phyloP scores from a whole-genome alignment of 2,888 invertebrate genomes.

The Phytoseiulus persimilis region DNA sequence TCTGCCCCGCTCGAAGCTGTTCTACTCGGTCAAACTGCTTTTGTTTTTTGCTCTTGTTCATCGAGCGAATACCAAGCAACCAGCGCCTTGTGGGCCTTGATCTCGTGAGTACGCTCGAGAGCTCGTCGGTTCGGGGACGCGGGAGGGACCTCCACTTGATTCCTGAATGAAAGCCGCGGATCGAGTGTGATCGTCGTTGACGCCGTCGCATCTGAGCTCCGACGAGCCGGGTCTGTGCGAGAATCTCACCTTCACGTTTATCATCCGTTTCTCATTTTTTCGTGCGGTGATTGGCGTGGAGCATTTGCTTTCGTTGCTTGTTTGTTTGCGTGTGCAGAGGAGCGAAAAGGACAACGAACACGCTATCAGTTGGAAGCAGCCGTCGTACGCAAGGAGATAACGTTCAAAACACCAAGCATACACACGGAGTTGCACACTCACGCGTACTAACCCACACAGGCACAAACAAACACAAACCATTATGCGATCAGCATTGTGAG shows the following conservation, averaged over 20 bases:
- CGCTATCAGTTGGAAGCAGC: neutral
- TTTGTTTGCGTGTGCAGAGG: neutral
- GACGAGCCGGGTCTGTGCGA: neutral
- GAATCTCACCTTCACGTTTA: neutral
- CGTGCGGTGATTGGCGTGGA: neutral
- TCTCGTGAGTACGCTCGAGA: neutral
- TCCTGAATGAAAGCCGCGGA: too few relatives aligned
- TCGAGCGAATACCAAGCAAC: neutral
- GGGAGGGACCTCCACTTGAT: too few relatives aligned
- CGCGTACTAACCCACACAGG: neutral
- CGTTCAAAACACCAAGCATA: neutral
- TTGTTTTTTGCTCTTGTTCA: neutral
- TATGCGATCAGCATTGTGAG: neutral
- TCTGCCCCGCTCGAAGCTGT: neutral
- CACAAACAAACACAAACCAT: neutral
- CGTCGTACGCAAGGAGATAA: neutral
- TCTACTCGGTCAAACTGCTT: neutral
- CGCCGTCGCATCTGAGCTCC: too few relatives aligned
- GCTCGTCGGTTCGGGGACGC: too few relatives aligned
- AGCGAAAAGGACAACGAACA: slow-evolving; percentile 5
- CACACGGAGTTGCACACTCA: neutral
- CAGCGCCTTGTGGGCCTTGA: neutral
- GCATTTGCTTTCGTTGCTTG: neutral
- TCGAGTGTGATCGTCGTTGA: too few relatives aligned
- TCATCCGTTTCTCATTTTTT: neutral